Percentiles rank a stretch among this genome's conserved stretches.
phyloP scores from a whole-genome alignment of 2,113 vertebrate genomes.

The Eolophus roseicapilla region DNA sequence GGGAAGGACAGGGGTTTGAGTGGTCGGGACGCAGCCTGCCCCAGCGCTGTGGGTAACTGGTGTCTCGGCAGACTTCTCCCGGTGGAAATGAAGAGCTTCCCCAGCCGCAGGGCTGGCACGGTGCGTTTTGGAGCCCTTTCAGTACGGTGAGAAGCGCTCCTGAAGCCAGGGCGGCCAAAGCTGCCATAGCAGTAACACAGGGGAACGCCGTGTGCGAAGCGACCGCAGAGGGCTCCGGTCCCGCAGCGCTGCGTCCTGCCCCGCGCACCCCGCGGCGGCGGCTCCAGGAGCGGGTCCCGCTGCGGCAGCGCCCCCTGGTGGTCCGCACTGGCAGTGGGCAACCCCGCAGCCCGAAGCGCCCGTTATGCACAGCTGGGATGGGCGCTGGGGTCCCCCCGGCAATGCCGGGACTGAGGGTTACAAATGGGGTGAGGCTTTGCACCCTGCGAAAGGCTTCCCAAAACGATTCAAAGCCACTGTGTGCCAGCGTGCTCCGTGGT shows the following conservation, averaged over 20 bases:
- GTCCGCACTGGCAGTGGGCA: not conserved
- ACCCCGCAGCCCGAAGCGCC: not conserved
- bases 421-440: not conserved
- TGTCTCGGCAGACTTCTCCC: not conserved
- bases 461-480: not conserved
- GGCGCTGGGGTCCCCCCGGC: not conserved
- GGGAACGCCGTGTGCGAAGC: not conserved
- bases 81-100: not conserved
- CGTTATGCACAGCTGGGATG: not conserved
- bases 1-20: not conserved
- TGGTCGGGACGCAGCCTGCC: not conserved
- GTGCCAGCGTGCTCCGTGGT: not conserved
- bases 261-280: not conserved
- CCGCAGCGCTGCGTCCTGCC: too few species aligned
- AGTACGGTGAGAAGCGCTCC: not conserved
- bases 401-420: rapidly evolving
- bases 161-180: not conserved
- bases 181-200: not conserved
- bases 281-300: not conserved
- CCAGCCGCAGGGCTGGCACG: too few species aligned
- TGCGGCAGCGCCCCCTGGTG: not conserved
- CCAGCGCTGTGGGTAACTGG: not conserved
- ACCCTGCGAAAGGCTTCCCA: not conserved
- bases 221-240: too few species aligned
- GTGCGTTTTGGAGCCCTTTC: not conserved